A percentile compares a stretch with the other conserved stretches of the same genome.
phyloP scores from a whole-genome alignment of 2,797 vertebrate genomes.

The Takifugu rubripes region DNA sequence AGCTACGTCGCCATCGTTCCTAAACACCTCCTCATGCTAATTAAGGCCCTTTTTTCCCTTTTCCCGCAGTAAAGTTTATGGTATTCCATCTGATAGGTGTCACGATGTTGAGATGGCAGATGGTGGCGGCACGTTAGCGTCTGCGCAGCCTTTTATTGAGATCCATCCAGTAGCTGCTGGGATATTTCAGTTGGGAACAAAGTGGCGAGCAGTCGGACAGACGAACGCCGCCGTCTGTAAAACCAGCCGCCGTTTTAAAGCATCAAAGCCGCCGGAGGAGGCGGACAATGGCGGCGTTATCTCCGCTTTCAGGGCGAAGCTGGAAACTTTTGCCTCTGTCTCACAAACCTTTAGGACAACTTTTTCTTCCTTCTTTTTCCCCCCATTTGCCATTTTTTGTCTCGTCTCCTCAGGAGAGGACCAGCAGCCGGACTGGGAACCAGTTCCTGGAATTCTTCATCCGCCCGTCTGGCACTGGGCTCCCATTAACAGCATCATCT shows the following conservation, averaged over 20 bases:
- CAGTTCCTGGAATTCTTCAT: slow-evolving; percentile 30
- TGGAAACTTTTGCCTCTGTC: slow-evolving; percentile 10
- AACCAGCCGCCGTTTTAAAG: slow-evolving; percentile 14
- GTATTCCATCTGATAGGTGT: neutral
- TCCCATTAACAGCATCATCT: slow-evolving; percentile 41
- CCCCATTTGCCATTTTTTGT: neutral
- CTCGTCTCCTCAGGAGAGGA: slow-evolving; percentile 41
- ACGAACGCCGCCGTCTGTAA: neutral
- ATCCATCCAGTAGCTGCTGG: slow-evolving; percentile 1
- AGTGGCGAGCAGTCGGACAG: neutral
- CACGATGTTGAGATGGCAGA: neutral
- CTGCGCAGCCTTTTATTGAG: neutral
- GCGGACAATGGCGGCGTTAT: slow-evolving; percentile 30
- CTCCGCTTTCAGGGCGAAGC: slow-evolving; percentile 20
- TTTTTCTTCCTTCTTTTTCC: too few species aligned
- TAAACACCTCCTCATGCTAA: too few species aligned
- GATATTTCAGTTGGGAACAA: slow-evolving; percentile 5
- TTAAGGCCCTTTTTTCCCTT: too few species aligned
- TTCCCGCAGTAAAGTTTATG: neutral
- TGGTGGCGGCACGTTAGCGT: neutral
- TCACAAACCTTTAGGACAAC: too few species aligned
- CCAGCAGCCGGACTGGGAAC: slow-evolving; percentile 54
- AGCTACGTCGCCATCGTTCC: too few species aligned
- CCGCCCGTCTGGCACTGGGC: slow-evolving; percentile 27
- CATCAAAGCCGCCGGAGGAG: slow-evolving; percentile 13